Evolutionary conservation across 1,140 invertebrate genomes (phyloP).

Genomic region (Bombus fervidus): DNA sequence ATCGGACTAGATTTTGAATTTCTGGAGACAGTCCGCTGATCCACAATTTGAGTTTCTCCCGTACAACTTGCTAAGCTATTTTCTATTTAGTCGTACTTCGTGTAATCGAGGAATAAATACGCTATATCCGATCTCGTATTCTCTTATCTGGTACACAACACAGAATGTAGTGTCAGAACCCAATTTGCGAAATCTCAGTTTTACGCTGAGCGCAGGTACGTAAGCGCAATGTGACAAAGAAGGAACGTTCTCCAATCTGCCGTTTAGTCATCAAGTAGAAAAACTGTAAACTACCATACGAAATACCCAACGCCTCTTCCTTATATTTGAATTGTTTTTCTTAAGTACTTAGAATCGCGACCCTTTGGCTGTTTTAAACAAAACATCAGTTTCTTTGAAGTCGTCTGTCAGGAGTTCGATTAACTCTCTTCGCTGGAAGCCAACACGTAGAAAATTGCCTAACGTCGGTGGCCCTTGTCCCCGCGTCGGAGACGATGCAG

Average conservation of each 20-base stretch:
- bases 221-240: background rate
- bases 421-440: background rate
- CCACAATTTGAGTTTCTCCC: no score
- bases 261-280: background rate
- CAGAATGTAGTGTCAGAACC: no score
- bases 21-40: no score
- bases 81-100: no score
- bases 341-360: background rate
- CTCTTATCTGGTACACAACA: no score
- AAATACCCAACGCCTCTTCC: background rate
- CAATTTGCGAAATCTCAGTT: no score
- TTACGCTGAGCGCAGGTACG: background rate
- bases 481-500: no score
- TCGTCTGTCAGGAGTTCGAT: background rate
- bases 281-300: no score
- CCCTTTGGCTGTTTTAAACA: background rate
- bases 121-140: no score
- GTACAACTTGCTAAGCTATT: no score
- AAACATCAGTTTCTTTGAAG: constrained; percentile 1
- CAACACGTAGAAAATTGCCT: background rate
- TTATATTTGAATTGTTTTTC: background rate
- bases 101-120: no score
- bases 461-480: background rate
- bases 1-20: no score
- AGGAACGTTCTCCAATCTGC: background rate